These are phyloP conservation scores for Strix aluco DNA, from an alignment of 2,113 vertebrate species.

Conservation along the genomic window DNA sequence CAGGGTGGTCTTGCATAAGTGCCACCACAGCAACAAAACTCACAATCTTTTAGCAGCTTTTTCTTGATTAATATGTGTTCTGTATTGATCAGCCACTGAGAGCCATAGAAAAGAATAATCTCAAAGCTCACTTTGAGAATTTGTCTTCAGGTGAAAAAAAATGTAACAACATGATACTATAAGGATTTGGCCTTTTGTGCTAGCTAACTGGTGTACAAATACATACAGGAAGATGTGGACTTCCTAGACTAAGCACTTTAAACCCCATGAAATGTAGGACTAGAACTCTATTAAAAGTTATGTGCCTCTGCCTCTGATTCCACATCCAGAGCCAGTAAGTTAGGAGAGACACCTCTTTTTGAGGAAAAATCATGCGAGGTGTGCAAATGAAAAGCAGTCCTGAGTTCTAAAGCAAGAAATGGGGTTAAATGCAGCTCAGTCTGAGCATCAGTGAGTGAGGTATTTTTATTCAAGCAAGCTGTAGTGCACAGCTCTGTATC, in stretches of 20 bases:
- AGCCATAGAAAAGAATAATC: background rate
- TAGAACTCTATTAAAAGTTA: background rate
- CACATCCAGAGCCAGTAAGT: background rate
- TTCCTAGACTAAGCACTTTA: background rate
- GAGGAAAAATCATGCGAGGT: background rate
- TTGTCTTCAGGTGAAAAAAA: background rate
- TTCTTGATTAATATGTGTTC: background rate
- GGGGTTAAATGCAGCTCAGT: background rate
- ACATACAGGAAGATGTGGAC: background rate
- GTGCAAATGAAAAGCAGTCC: background rate
- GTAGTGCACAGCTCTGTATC: background rate
- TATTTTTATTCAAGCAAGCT: background rate
- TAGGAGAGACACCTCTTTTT: background rate
- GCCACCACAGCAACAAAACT: background rate
- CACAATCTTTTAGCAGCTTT: background rate
- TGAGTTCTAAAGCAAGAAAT: background rate
- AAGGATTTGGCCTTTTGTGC: background rate
- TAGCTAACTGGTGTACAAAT: background rate
- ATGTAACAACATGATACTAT: background rate
- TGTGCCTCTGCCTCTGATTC: background rate
- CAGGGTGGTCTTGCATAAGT: background rate
- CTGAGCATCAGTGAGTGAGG: background rate
- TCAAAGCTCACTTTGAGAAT: background rate
- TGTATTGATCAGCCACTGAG: background rate
- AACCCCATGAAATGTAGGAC: background rate